Conservation (phyloP, 2,888 invertebrate species). For the Elegia similella region DNA sequence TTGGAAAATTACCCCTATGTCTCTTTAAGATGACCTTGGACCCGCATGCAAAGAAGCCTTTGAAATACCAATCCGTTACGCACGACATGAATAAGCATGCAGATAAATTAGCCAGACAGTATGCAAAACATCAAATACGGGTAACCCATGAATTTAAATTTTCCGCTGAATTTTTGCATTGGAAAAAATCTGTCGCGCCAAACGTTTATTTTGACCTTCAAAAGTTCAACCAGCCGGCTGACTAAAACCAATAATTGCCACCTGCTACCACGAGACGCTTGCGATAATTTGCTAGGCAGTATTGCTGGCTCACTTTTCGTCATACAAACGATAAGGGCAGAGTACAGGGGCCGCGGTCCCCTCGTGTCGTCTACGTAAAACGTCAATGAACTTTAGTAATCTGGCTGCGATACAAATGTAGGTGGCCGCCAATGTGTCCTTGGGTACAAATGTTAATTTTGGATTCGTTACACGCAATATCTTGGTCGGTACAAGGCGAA, state of each 20-base stretch:
- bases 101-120: constrained; percentile 10
- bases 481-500: constrained; percentile 35
- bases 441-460: constrained; percentile 48
- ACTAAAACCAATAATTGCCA: constrained; percentile 67
- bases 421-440: constrained; percentile 42
- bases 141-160: constrained; percentile 17
- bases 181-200: constrained; percentile 28
- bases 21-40: not conserved
- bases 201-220: constrained; percentile 72
- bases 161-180: constrained; percentile 12
- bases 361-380: constrained; percentile 56
- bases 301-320: constrained; percentile 43
- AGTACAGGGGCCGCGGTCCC: constrained; percentile 44
- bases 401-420: constrained; percentile 58
- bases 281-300: constrained; percentile 63
- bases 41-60: constrained; percentile 4
- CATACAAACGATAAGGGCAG: constrained; percentile 32
- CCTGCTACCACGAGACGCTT: constrained; percentile 67
- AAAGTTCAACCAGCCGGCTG: constrained; percentile 67
- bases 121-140: constrained; percentile 15
- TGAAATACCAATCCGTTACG: not conserved
- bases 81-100: constrained; percentile 8
- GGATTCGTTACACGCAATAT: constrained; percentile 48
- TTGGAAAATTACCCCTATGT: not conserved
- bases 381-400: constrained; percentile 76